These are phyloP conservation scores for Micronycteris hirsuta DNA, from an alignment of 2,113 vertebrate genomes.

Conservation along the genomic window DNA sequence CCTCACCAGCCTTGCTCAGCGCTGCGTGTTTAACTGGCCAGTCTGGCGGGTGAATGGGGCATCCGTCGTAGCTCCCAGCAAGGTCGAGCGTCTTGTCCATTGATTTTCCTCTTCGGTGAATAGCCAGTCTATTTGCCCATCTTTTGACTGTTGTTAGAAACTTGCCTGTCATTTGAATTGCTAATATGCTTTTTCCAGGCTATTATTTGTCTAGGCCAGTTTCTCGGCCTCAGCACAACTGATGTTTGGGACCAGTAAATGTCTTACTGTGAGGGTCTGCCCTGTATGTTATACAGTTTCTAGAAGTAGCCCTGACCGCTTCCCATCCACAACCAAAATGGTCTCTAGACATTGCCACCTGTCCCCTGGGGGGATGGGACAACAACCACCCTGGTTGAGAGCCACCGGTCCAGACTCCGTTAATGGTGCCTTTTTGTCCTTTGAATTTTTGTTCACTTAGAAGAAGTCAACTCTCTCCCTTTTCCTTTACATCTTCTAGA, in stretches of 20 bases:
- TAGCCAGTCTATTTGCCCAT: background rate
- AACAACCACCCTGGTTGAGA: background rate
- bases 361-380: background rate
- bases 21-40: background rate
- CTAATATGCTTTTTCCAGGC: background rate
- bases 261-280: background rate
- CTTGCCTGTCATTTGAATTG: background rate
- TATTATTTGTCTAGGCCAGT: background rate
- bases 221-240: background rate
- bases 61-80: background rate
- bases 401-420: background rate
- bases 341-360: background rate
- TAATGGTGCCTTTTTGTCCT: background rate
- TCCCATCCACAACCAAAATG: background rate
- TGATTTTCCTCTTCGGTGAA: background rate
- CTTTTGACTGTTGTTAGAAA: background rate
- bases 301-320: background rate
- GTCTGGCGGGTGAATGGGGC: background rate
- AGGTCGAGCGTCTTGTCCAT: background rate
- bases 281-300: background rate
- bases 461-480: background rate
- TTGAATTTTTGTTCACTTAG: background rate
- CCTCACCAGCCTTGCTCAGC: background rate
- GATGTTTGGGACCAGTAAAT: too few relatives aligned
- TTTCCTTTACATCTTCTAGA: background rate